Percentiles rank a stretch among this genome's conserved stretches.
phyloP scores from a whole-genome alignment of 23 tunicate genomes.

The Corella eumyota region DNA sequence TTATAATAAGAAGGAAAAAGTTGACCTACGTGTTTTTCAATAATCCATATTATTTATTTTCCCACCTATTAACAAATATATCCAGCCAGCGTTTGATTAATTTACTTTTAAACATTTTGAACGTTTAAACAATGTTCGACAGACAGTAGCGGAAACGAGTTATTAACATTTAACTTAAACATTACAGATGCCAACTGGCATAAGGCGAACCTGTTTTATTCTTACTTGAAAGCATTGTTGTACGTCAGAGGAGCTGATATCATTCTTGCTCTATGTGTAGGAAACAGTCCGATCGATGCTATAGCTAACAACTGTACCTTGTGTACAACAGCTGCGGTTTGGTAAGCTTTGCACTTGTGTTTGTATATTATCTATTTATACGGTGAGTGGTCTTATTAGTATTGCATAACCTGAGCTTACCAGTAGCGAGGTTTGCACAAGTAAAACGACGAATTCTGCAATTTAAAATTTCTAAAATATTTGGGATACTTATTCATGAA shows the following conservation, averaged over 20 bases:
- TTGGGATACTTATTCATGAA: no score
- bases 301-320: conserved; percentile 26
- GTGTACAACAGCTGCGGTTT: conserved; percentile 31
- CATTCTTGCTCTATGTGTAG: conserved; percentile 49
- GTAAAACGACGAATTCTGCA: no score
- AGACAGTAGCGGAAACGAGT: not conserved
- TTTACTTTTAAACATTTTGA: not conserved
- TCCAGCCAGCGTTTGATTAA: not conserved
- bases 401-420: not conserved
- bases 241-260: conserved; percentile 56
- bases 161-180: not conserved
- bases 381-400: not conserved
- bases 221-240: conserved; percentile 48
- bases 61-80: no score
- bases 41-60: no score
- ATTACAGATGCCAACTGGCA: conserved; percentile 64
- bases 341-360: conserved; percentile 17
- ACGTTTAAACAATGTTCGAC: not conserved
- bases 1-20: no score
- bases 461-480: no score
- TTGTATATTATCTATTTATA: no score
- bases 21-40: no score
- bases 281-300: conserved; percentile 40
- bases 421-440: no score
- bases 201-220: conserved; percentile 51